Base-by-base conservation (phyloP, 1,140 invertebrate genomes). In the Drosophila setifemur region DNA sequence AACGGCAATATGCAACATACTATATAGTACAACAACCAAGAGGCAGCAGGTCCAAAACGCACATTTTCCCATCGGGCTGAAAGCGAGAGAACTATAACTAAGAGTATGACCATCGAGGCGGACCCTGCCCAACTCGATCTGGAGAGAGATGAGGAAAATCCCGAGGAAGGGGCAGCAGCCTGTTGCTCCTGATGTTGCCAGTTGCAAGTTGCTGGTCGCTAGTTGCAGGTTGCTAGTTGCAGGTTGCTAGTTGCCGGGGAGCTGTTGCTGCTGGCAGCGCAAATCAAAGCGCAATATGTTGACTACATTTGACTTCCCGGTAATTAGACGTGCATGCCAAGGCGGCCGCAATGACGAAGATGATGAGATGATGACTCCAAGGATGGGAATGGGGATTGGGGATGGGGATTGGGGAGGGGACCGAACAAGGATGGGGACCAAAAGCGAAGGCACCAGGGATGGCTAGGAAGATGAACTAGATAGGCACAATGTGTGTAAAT, bases 261-360 rank as follows among this genome's bases (percentile, higher is more conserved):
- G 14, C 33, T 39, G 29, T 45, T 48, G 68, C 49, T 76, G 64
- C 64, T 85, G 79, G 52, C 79, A 85, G 73, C 58, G 79, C 79
- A 85, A 85, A 85, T 85, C 81, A 85, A 86, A 85, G 71, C 72
- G 67, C 74, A 79, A 86, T 85, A 85, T 85, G 81, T 86, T 85
- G 81, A 85, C 81, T 85, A 78, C 79, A 85, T 85, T 85, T 85
- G 81, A 85, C 81, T 85, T 85, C 81, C 81, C 81, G 81, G 81
- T 85, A 85, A 85, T 85, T 85, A 85, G 81, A 85, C 74, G 74
- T 68, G 81, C 76, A 79, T 75, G 67, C 74, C 81, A 82, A 44
- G 57, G 72, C 39, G 37, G 28, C 37, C 48, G 18, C 52, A n/a
- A 64, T 21, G 57, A 57, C 18, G 52, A 64, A n/a, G 55, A 52